Base-by-base conservation (phyloP, 2,797 vertebrate species). In the Toxotes lorentzi region DNA sequence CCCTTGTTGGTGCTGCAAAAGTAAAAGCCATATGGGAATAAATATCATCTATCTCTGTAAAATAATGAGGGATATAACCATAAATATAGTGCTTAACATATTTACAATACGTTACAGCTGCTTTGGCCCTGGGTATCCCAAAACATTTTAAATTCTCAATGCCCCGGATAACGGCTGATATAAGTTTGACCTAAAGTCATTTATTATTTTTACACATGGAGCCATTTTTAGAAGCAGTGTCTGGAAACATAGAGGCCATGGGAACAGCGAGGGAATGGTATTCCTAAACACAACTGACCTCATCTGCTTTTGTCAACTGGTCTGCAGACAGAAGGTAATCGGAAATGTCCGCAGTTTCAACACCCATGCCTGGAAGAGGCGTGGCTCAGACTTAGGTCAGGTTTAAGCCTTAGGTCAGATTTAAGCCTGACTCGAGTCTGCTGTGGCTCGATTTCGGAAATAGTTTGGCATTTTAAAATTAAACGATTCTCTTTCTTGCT, bases 231-330 rank as follows among this genome's bases (percentile, higher is more conserved):
- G 73, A 66, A 70, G 34, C 66, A 13, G 47, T 9, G 40, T 50
- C 32, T 73, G 61, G 51, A 73, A 73, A 48, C 40, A 67, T 23
- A 0, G 56, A 76, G 82, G 76, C 53, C 84, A 35, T 79, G 78
- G 80, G 82, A 86, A 86, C 65, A 32, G 60, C 7, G 38, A 73
- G 21, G 54, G 72, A 70, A 34, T 50, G 24, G 43, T 41, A 48
- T 78, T 82, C 56, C 73, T 38, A 70, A 81, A 72, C 79, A 79
- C 38, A 69, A 53, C 56, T 70, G 81, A 78, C 76, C 77, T 79
- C 65, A 8, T 69, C 48, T 40, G 50, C 38, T 73, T 41, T 30
- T 34, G 23, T 60, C 17, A 40, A 48, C 27, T 58, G 1, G 7
- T 60, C 21, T 51, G 45, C 53, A 61, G 57, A 73, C 47, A 30